Evolutionary conservation across 2,888 invertebrate species (phyloP), one percentile per base, ranked within the genome.

Genomic region (Drosophila pseudotalamancana): DNA sequence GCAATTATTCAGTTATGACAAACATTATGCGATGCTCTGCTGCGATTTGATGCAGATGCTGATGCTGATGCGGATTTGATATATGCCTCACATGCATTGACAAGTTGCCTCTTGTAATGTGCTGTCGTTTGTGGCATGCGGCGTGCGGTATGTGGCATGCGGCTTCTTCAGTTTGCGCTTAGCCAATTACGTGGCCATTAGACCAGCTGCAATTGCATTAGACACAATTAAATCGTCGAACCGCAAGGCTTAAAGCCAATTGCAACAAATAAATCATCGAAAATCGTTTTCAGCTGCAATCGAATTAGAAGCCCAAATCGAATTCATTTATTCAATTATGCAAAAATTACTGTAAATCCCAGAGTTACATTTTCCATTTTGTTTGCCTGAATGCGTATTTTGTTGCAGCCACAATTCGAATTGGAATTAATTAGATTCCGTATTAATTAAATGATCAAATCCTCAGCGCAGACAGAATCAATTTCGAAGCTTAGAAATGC

Each of bases 1-100:
- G 73, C 62, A 87, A 81, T 81, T 85, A 87, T 81, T 81, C 66
- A 81, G 81, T 78, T 81, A 87, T 87, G 81, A 85, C 77, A 79
- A 79, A 76, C 65, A 79, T 79, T 71, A 75, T 75, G 84, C 50
- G 42, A 40, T 37, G 62, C 59, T 5, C 12, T 35, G 65, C 55
- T 23, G 37, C 48, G 51, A 45, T 50, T 50, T 48, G 42, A 42
- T 50, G 16, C 27, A 5, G 34, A 23, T 23, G 32, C 32, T 31
- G 45, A 60, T 25, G 23, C 29, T 27, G 46, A 61, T 66, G 53
- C 48, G 43, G 35, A 64, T 64, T 55, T 86, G 79, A 87, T 78
- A 69, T 81, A 78, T 75, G 57, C 56, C 16, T 46, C 53, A 60
- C 23, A 42, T 50, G 60, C 60, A 72, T 67, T 69, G 69, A 69